Percentiles rank a stretch among this genome's conserved stretches.
These are phyloP conservation scores for Tragelaphus strepsiceros DNA, from an alignment of 2,113 vertebrate genomes.

Conservation along the genomic window DNA sequence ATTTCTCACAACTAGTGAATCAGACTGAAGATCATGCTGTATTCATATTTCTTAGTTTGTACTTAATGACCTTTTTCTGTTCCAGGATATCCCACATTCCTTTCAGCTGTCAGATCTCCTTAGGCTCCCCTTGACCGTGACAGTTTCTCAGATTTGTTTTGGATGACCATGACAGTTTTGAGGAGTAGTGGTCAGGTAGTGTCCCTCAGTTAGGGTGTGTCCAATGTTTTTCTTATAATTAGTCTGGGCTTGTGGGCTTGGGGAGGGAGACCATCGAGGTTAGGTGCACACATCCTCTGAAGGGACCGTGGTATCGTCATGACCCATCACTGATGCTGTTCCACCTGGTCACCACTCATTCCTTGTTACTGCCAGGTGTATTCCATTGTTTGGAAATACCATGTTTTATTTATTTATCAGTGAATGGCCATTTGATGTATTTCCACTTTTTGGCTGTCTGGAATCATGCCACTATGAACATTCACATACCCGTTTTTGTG, in stretches of 20 bases:
- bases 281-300: neutral
- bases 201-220: rapidly evolving
- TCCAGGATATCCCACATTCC: neutral
- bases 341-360: neutral
- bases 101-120: neutral
- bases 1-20: neutral
- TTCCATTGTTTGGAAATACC: neutral
- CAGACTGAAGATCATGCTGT: neutral
- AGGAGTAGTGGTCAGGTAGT: neutral
- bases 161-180: neutral
- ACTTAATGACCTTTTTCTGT: neutral
- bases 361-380: neutral
- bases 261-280: too few relatives aligned
- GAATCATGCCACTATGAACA: neutral
- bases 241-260: neutral
- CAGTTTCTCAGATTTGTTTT: neutral
- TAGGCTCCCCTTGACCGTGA: neutral
- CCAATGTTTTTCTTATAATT: neutral
- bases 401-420: neutral
- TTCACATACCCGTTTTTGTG: neutral
- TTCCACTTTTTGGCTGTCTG: neutral
- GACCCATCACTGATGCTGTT: too few relatives aligned
- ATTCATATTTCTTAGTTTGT: neutral
- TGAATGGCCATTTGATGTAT: neutral
- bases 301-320: too few relatives aligned